Evolutionary conservation across 2,888 invertebrate genomes (phyloP).

Genomic region (Drosophila demipolita): DNA sequence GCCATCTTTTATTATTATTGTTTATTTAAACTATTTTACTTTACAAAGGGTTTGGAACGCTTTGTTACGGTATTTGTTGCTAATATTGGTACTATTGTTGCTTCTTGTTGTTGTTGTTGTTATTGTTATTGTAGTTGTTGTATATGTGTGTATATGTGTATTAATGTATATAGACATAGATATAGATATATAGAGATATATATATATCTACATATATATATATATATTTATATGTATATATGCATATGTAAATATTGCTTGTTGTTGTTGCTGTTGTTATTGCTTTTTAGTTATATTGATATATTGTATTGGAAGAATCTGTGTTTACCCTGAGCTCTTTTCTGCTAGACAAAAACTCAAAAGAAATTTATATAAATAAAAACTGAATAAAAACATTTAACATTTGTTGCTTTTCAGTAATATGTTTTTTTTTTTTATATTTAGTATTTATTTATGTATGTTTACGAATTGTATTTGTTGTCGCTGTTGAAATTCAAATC

Average conservation of each 20-base stretch:
- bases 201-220: conserved; percentile 38
- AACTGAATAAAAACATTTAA: conserved; percentile 4
- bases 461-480: conserved; percentile 19
- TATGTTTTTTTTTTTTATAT: conserved; percentile 11
- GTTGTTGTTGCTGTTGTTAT: conserved; percentile 52
- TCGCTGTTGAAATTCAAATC: conserved; percentile 17
- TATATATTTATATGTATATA: conserved; percentile 48
- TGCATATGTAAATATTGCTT: conserved; percentile 70
- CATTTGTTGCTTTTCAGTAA: conserved; percentile 15
- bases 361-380: conserved; percentile 23
- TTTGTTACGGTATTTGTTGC: conserved; percentile 35
- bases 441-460: conserved; percentile 9
- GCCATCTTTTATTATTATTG: conserved; percentile 21
- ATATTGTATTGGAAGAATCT: conserved; percentile 85
- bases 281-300: conserved; percentile 52
- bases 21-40: not conserved
- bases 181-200: conserved; percentile 35
- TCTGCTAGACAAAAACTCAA: conserved; percentile 67
- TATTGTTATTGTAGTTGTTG: conserved; percentile 34
- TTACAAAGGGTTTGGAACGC: conserved; percentile 27
- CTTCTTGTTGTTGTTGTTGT: conserved; percentile 42
- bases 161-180: conserved; percentile 33
- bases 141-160: conserved; percentile 30
- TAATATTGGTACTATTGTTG: conserved; percentile 74
- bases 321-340: conserved; percentile 86